A percentile compares a stretch with the other conserved stretches of the same genome.
phyloP scores from a whole-genome alignment of 2,797 vertebrate species.

The Platalea minor region DNA sequence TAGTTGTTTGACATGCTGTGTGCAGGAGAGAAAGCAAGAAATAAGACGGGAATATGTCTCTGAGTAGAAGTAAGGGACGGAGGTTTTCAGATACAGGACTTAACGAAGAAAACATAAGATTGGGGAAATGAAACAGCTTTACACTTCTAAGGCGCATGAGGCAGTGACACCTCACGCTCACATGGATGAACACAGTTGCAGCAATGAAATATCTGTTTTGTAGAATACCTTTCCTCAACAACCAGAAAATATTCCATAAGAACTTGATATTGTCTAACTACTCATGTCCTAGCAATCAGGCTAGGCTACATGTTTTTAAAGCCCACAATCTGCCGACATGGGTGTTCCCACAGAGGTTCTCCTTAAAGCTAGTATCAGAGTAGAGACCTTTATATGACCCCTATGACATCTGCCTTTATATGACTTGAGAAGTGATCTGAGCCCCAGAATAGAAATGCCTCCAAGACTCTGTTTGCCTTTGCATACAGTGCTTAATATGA shows the following conservation, averaged over 20 bases:
- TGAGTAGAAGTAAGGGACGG: neutral
- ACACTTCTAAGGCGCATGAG: neutral
- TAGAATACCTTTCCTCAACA: neutral
- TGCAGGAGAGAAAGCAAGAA: neutral
- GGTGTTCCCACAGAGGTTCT: neutral
- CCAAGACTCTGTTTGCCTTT: neutral
- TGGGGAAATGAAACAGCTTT: neutral
- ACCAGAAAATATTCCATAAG: neutral
- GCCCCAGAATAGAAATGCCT: neutral
- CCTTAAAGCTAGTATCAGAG: neutral
- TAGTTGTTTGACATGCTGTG: neutral
- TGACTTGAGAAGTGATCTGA: neutral
- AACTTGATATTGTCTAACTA: neutral
- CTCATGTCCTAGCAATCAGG: neutral
- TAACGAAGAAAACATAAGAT: neutral
- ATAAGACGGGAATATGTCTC: neutral
- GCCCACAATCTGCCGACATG: neutral
- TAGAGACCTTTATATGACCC: slow-evolving; percentile 1
- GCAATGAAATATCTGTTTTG: neutral
- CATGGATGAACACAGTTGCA: neutral
- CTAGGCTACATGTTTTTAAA: neutral
- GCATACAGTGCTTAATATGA: neutral
- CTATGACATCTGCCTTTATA: neutral
- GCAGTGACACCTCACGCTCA: neutral
- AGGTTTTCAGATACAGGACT: neutral